These are phyloP conservation scores for Pogonocichla stellata DNA, from an alignment of 2,113 vertebrate species.

Conservation along the genomic window DNA sequence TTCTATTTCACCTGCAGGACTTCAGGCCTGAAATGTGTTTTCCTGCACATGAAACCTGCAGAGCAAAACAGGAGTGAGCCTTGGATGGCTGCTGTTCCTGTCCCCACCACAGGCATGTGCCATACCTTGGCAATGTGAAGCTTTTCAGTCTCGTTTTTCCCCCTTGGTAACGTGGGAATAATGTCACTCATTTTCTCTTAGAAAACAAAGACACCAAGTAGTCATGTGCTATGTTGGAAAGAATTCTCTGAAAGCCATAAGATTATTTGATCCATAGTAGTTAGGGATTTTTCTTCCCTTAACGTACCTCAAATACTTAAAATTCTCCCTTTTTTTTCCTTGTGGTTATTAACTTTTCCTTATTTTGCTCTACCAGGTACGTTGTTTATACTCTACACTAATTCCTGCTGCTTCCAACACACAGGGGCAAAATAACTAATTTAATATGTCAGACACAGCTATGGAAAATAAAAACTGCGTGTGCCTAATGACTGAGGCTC, in stretches of 20 bases:
- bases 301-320: not conserved
- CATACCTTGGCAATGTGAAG: fast-evolving
- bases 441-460: not conserved
- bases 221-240: not conserved
- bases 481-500: slow-evolving; percentile 21
- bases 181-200: not conserved
- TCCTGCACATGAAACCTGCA: not conserved
- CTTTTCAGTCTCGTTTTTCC: fast-evolving
- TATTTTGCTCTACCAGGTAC: not conserved
- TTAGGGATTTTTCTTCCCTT: not conserved
- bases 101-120: fast-evolving
- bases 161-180: not conserved
- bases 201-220: not conserved
- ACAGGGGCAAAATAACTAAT: not conserved
- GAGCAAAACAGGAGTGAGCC: not conserved
- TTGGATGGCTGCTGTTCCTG: not conserved
- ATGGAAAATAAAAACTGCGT: not conserved
- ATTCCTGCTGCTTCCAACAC: slow-evolving; percentile 27
- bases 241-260: not conserved
- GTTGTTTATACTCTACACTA: not conserved
- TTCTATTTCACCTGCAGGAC: not conserved
- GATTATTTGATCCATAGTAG: not conserved
- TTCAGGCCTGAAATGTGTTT: not conserved
- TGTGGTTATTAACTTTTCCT: not conserved
- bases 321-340: not conserved